Base-by-base conservation (phyloP, 2,888 invertebrate species). In the Pharmacophagus antenor region DNA sequence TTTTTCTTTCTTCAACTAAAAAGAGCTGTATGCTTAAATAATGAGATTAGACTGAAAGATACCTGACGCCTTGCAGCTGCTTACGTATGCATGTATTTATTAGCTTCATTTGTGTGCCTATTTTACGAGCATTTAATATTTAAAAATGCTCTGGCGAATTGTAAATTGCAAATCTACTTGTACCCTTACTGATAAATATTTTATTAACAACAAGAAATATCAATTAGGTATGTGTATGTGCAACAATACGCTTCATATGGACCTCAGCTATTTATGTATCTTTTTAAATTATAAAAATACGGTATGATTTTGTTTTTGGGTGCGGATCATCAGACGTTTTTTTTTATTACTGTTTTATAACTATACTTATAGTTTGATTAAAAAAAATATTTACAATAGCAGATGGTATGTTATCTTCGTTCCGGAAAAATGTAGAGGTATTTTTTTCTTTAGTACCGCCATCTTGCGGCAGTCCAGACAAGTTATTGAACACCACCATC, bases 401-500 rank as follows among this genome's bases (percentile, higher is more conserved):
- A n/a, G n/a, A n/a, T n/a, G n/a, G n/a, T n/a, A n/a, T n/a, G n/a
- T n/a, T n/a, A n/a, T n/a, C n/a, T n/a, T n/a, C n/a, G n/a, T n/a
- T n/a, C n/a, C n/a, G n/a, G n/a, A n/a, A n/a, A n/a, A n/a, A n/a
- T n/a, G n/a, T n/a, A n/a, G n/a, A n/a, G n/a, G n/a, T n/a, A n/a
- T 15, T 61, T 71, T 59, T 62, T 67, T 79, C 80, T 17, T 22
- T 82, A 97, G 97, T 94, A 65, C 97, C 97, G 0, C 93, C 95
- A 2, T 93, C 94, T 0, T 98, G 98, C 74, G 97, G 98, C 15
- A 97, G 96, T 74, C 97, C 98, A 0, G 97, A 97, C 73, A 95
- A 95, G 69, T 88, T 93, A 49, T 92, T 95, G 67, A 97, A 97
- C 77, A 97, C 97, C 0, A 97, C 97, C 0, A 93, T 97, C 55